Evolutionary conservation across 2,888 invertebrate species (phyloP).

Genomic region (Alentia gelatinosa): DNA sequence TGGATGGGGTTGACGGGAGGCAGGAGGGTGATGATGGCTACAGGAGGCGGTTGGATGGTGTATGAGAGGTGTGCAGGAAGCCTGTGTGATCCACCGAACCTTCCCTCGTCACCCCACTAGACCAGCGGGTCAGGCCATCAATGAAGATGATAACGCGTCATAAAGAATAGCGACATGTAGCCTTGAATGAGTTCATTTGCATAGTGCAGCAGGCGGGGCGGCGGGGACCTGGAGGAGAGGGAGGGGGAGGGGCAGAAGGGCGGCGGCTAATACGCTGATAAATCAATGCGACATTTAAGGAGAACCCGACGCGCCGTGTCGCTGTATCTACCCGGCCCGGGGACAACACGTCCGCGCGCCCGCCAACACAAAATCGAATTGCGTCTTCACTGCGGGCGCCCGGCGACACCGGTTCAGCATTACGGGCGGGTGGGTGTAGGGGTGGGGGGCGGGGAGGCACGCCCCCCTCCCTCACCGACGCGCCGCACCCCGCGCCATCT

Average conservation of each 20-base stretch:
- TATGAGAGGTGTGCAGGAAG: background rate
- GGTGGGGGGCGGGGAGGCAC: background rate
- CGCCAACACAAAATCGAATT: slow-evolving; percentile 19
- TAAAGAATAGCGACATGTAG: background rate
- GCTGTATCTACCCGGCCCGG: background rate
- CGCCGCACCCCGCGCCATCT: too few relatives aligned
- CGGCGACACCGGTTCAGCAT: background rate
- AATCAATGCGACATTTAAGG: slow-evolving; percentile 47
- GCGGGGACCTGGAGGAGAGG: background rate
- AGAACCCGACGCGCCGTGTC: background rate
- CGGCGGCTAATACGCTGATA: slow-evolving; percentile 12
- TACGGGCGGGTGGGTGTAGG: background rate
- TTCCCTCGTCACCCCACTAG: background rate
- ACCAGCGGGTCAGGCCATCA: background rate
- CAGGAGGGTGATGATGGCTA: background rate
- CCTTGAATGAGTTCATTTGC: background rate
- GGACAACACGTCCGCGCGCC: slow-evolving; percentile 24
- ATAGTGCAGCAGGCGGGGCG: background rate
- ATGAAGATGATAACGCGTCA: background rate
- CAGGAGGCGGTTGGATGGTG: background rate
- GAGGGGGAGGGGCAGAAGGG: background rate
- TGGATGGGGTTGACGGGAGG: background rate
- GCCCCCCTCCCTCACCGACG: background rate
- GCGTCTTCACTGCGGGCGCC: background rate
- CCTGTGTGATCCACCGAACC: too few relatives aligned